Percentiles rank a stretch among this genome's conserved stretches.
These are phyloP conservation scores for Liolophura sinensis DNA, from an alignment of 1,140 invertebrate genomes.

Conservation along the genomic window DNA sequence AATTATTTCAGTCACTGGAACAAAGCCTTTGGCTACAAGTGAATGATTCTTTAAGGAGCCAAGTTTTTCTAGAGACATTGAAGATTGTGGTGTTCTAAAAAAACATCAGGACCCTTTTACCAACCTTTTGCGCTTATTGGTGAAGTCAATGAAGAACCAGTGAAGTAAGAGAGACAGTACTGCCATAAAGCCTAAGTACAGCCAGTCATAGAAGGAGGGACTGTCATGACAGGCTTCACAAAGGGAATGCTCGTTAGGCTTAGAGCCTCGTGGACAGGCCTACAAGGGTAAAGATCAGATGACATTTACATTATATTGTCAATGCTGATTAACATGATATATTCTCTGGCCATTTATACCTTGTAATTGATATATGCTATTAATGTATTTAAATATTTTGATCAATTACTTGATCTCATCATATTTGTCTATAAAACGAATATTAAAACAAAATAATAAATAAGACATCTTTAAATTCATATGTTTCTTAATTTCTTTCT, in stretches of 20 bases:
- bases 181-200: slow-evolving; percentile 93
- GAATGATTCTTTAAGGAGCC: background rate
- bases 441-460: background rate
- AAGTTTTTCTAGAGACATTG: too few species aligned
- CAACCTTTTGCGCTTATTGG: slow-evolving; percentile 75
- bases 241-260: slow-evolving; percentile 57
- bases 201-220: slow-evolving; percentile 87
- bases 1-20: background rate
- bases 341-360: background rate
- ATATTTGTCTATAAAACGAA: too few species aligned
- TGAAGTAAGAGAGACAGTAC: slow-evolving; percentile 82
- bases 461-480: background rate
- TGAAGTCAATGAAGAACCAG: slow-evolving; percentile 88
- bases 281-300: slow-evolving; percentile 66
- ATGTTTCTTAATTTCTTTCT: background rate
- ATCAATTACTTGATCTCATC: too few species aligned
- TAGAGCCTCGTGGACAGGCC: slow-evolving; percentile 81
- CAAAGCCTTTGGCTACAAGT: slow-evolving; percentile 1
- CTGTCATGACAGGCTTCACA: slow-evolving; percentile 78
- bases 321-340: background rate
- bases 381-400: too few species aligned
- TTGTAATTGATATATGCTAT: too few species aligned
- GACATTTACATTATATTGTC: background rate
- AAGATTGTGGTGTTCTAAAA: too few species aligned
- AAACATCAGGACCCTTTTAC: background rate